Conservation (phyloP, 2,888 invertebrate genomes). For the Folsomia candida region DNA sequence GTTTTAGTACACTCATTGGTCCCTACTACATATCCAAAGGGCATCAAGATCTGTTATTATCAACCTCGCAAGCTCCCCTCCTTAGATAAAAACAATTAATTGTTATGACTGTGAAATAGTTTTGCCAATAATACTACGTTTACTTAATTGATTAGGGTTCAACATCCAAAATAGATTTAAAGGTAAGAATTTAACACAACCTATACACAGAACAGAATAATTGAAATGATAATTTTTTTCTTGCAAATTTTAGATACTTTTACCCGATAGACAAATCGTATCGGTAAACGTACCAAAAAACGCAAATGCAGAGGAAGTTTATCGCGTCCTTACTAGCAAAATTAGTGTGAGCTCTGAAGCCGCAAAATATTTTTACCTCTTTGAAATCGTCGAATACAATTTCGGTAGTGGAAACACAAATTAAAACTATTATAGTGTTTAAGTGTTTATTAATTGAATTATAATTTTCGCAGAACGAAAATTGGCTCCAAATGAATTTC, state of each 20-base stretch:
- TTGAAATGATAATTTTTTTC: too few species aligned
- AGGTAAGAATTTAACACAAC: too few species aligned
- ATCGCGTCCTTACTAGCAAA: conserved; percentile 79
- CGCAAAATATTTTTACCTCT: conserved; percentile 88
- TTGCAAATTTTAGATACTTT: too few species aligned
- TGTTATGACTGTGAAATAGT: too few species aligned
- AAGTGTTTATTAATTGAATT: conserved; percentile 34
- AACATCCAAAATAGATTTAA: conserved; percentile 62
- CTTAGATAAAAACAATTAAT: too few species aligned
- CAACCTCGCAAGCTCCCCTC: too few species aligned
- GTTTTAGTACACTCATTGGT: too few species aligned
- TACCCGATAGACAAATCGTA: conserved; percentile 87
- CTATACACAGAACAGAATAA: too few species aligned
- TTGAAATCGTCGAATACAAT: conserved; percentile 95
- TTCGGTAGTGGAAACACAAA: conserved; percentile 65
- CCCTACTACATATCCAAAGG: too few species aligned
- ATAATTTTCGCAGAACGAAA: conserved; percentile 74
- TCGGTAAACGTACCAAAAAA: conserved; percentile 85
- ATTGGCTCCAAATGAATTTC: conserved; percentile 87
- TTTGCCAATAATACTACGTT: too few species aligned
- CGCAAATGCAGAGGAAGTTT: conserved; percentile 86
- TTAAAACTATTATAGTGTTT: conserved; percentile 39
- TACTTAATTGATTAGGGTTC: conserved; percentile 53
- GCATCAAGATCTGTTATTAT: too few species aligned
- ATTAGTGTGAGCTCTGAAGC: conserved; percentile 76